Percentiles rank a stretch among this genome's conserved stretches.
Evolutionary conservation across 1,140 invertebrate genomes (phyloP).

Genomic region (Leptinotarsa undecemlineata): DNA sequence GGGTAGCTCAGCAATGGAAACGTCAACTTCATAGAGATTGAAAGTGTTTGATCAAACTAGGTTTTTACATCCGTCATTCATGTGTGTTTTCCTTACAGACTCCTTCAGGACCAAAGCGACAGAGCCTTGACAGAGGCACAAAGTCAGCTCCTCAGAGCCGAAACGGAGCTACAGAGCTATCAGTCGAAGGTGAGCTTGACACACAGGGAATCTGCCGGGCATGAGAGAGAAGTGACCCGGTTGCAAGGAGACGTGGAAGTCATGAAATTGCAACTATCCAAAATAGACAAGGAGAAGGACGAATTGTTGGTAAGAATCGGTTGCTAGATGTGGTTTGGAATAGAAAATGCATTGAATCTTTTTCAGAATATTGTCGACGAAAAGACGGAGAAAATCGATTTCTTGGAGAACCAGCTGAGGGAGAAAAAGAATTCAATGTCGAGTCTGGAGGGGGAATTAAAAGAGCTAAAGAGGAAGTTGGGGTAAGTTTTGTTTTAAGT

Average conservation of each 20-base stretch:
- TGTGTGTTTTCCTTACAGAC: constrained; percentile 38
- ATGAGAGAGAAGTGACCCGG: constrained; percentile 41
- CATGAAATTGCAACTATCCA: constrained; percentile 47
- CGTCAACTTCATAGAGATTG: too few relatives aligned
- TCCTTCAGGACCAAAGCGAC: constrained; percentile 54
- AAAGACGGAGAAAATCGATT: constrained; percentile 52
- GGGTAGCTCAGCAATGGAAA: too few relatives aligned
- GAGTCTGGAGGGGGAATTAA: constrained; percentile 38
- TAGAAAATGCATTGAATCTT: constrained; percentile 26
- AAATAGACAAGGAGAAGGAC: constrained; percentile 54
- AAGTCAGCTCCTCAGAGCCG: constrained; percentile 44
- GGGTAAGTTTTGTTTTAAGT: constrained; percentile 41
- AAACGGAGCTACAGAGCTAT: constrained; percentile 46
- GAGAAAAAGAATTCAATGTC: constrained; percentile 39
- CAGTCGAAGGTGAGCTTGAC: constrained; percentile 43
- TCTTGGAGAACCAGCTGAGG: constrained; percentile 47
- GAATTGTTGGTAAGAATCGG: constrained; percentile 48
- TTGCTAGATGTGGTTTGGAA: background rate
- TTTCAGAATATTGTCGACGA: constrained; percentile 52
- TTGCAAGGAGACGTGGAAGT: constrained; percentile 47
- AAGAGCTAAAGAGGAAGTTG: constrained; percentile 48
- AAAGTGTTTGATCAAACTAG: too few relatives aligned
- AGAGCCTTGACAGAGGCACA: constrained; percentile 50
- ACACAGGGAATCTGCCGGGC: background rate
- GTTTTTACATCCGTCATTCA: too few relatives aligned